Base-by-base conservation (phyloP, 1,140 invertebrate genomes). In the Goniozus legneri region DNA sequence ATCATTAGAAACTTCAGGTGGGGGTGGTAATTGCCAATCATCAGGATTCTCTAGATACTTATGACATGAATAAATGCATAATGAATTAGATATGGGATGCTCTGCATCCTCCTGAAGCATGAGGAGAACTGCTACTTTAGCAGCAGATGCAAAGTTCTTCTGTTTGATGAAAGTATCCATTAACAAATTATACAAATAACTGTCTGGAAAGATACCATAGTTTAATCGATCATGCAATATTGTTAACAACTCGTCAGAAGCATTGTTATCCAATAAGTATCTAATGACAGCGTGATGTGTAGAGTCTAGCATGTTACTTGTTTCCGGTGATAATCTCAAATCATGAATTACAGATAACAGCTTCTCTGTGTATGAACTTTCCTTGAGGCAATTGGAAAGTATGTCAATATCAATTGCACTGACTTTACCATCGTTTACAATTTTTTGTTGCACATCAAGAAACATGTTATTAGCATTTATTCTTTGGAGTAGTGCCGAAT, bases 51-150 rank as follows among this genome's bases (percentile, higher is more conserved):
- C 76, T n/a, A 92, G 67, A 69, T 85, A 92, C 56, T 81, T 85
- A 44, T 85, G 82, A 69, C 88, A 89, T 3, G 86, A 82, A 69
- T 91, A 86, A 7, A 94, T 56, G 24, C 82, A 79, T 12, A 97
- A 70, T 27, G 81, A 67, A 60, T 81, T 82, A 1, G 84, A 78
- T 18, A 95, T 79, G 8, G 83, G 80, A 77, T 91, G 82, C 3
- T 78, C 76, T 52, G 82, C 82, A 60, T 95, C 91, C 78, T 97
- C 95, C 75, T 97, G 92, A 19, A 95, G 68, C 87, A 95, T 93
- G 39, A 92, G 75, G 40, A 91, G 73, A 52, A 79, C 79, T 7
- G 90, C 89, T 14, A 94, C 74, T 67, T 83, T 84, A 0, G 88
- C 84, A 8, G 92, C 93, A 51, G 82, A 81, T 58, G 72, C 67